Base-by-base conservation (phyloP, 2,888 invertebrate genomes). In the Caradrina clavipalpis region DNA sequence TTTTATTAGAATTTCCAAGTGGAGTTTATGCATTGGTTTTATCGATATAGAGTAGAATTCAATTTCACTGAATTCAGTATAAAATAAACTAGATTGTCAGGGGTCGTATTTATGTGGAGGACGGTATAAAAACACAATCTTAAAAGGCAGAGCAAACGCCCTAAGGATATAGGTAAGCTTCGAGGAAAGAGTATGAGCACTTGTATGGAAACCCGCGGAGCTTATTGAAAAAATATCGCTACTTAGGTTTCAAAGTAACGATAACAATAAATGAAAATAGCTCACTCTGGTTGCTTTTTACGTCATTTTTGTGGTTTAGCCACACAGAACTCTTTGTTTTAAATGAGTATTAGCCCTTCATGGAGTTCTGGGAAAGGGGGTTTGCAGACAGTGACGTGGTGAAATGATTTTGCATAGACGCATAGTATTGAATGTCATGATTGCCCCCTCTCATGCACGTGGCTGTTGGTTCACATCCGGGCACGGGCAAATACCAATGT, bases 21-120 rank as follows among this genome's bases (percentile, higher is more conserved):
- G 77, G 76, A 86, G 78, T 85, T 88, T 87, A 87, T 88, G 88
- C 88, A 86, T 83, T 85, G 81, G 80, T 50, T 88, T 87, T 87
- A 85, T 84, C 83, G 87, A 73, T 84, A 85, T 83, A 79, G 76
- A 86, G 78, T 86, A 82, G 86, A 88, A 90, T 90, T 90, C 89
- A 88, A 89, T 90, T 89, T 81, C 84, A 85, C 82, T 85, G 84
- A 87, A 89, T 88, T 88, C 86, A 85, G 86, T 87, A 86, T 86
- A 87, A 87, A 89, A 89, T 90, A 90, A 90, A 90, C 90, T 88
- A 86, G 87, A 86, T 86, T 89, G 84, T 89, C 83, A 85, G 85
- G 88, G 88, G 83, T 87, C 85, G 87, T 87, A 87, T 89, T 89
- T 90, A 88, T 90, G 86, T 85, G 85, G 81, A 79, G 84, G 83